Percentiles rank a stretch among this genome's conserved stretches.
Evolutionary conservation across 2,888 invertebrate species (phyloP).

Genomic region (Stenolophus ochropezus): DNA sequence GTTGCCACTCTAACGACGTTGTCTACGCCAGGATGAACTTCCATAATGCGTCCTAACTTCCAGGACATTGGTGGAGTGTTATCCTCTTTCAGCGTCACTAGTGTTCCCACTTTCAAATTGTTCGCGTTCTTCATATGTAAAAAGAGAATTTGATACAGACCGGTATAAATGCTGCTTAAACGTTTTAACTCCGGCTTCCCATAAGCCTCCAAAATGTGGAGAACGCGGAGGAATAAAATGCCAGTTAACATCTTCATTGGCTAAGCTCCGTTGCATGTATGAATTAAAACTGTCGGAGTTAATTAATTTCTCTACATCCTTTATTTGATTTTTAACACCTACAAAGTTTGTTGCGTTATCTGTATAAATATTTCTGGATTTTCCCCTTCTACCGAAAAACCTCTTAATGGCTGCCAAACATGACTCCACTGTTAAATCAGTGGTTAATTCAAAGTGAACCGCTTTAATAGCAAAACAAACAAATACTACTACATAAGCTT

Average conservation of each 20-base stretch:
- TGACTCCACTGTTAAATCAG: constrained; percentile 14
- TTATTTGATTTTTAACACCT: constrained; percentile 38
- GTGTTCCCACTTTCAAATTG: constrained; percentile 28
- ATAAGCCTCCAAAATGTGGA: constrained; percentile 55
- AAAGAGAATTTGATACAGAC: constrained; percentile 31
- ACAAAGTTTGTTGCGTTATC: constrained; percentile 61
- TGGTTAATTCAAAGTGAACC: constrained; percentile 13
- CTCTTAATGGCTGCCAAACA: constrained; percentile 53
- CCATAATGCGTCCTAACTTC: constrained; percentile 28
- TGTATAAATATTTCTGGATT: constrained; percentile 47
- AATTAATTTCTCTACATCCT: neutral
- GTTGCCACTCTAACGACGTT: constrained; percentile 42
- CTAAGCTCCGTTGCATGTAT: neutral
- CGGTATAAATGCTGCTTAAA: constrained; percentile 46
- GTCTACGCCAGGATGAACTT: constrained; percentile 48
- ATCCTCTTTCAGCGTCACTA: constrained; percentile 6
- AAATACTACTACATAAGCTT: too few species aligned
- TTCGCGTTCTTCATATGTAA: constrained; percentile 48
- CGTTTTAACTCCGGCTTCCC: constrained; percentile 33
- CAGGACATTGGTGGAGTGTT: constrained; percentile 30
- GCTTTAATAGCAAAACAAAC: too few species aligned
- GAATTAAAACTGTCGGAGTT: neutral
- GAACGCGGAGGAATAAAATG: constrained; percentile 56
- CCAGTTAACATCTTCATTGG: constrained; percentile 36
- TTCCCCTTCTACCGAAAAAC: constrained; percentile 51